phyloP scores from a whole-genome alignment of 1,140 invertebrate species.

The Lepidotrigona ventralis region DNA sequence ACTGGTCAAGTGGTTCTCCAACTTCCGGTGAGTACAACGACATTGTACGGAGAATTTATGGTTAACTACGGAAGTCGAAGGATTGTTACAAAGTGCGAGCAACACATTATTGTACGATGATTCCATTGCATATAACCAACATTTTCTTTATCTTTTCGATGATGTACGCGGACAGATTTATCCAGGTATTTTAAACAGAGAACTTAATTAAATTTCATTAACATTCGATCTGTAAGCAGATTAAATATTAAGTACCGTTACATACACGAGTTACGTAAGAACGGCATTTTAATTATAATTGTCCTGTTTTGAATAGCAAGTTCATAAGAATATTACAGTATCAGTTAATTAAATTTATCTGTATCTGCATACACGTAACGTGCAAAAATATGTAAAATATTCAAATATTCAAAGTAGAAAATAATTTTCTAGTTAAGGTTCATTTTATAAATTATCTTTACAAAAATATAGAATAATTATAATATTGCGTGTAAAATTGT shows the following conservation, averaged over 20 bases:
- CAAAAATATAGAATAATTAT: no score
- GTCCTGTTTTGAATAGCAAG: no score
- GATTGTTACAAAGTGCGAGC: constrained; percentile 2
- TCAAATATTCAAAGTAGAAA: no score
- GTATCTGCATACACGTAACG: no score
- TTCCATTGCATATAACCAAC: background rate
- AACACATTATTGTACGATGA: background rate
- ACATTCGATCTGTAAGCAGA: no score
- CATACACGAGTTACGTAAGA: background rate
- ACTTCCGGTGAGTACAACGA: constrained; percentile 93
- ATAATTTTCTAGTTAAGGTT: no score
- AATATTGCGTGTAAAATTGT: no score
- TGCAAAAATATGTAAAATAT: no score
- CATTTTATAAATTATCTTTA: no score
- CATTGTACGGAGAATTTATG: constrained; percentile 33
- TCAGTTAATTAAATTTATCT: no score
- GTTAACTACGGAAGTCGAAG: constrained; percentile 2
- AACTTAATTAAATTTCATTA: no score
- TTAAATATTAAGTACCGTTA: background rate
- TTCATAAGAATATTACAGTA: no score
- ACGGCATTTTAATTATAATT: background rate
- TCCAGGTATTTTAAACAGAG: background rate
- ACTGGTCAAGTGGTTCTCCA: constrained; percentile 99
- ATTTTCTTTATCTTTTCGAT: background rate
- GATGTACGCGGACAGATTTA: background rate